Base-by-base conservation (phyloP, 2,888 invertebrate species). In the Resseliella maxima region DNA sequence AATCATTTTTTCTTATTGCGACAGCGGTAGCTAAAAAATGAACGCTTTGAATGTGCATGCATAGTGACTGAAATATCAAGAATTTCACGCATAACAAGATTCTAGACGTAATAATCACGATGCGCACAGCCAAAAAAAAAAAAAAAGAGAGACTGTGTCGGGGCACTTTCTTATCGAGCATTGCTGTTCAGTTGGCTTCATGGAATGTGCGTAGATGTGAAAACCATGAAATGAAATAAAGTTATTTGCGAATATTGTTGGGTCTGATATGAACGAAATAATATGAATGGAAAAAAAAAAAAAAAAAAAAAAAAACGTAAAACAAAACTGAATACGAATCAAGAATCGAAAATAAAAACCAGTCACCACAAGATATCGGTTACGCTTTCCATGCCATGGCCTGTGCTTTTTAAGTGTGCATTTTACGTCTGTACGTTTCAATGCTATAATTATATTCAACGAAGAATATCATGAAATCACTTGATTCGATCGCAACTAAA, bases 161-260 rank as follows among this genome's bases (percentile, higher is more conserved):
- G 18, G 1, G 35, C 31, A 31, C 72, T 72, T 72, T 27, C 72
- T 50, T 50, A 15, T 18, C 31, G 31, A 15, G 31, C 5, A 12
- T 41, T 41, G 41, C 5, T 41, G 41, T 12, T 50, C 2, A 15
- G 46, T 5, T n/a, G 24, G 3, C 24, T 72, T 0, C 72, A 72
- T 72, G 72, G 72, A 72, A 72, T 72, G 35, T 72, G 72, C 72
- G 72, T 72, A 72, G 72, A 72, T 31, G 72, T 72, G 72, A 72
- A n/a, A 72, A 72, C 72, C 72, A 72, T 31, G 35, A 31, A 72
- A 72, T 15, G 12, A 72, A 72, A 31, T 72, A 31, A 8, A 72
- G 31, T 72, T 72, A 31, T 31, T 72, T 72, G 35, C 35, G 59
- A 72, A 12, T 27, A 72, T 72, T 72, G 18, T 50, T 6, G 18